Percentiles rank a stretch among this genome's conserved stretches.
phyloP scores from a whole-genome alignment of 2,797 vertebrate species.

The Manis pentadactyla region DNA sequence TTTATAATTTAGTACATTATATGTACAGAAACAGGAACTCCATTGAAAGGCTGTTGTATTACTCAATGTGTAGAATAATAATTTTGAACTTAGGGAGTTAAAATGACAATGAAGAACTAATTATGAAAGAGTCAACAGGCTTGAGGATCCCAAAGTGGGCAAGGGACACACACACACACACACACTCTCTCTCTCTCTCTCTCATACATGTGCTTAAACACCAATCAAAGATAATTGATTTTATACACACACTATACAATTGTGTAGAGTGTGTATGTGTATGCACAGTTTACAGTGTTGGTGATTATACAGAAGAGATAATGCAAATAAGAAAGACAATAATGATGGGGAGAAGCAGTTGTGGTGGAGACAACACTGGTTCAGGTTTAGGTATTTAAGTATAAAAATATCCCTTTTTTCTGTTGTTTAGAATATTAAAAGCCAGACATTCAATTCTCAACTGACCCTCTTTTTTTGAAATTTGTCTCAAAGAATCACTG shows the following conservation, averaged over 20 bases:
- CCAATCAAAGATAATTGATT: neutral
- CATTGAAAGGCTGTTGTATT: neutral
- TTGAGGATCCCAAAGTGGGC: neutral
- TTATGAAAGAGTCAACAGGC: neutral
- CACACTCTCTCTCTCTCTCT: neutral
- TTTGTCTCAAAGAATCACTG: slow-evolving; percentile 37
- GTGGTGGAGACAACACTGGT: neutral
- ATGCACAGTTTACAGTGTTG: neutral
- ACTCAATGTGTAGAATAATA: neutral
- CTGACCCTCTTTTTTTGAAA: neutral
- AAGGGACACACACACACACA: neutral
- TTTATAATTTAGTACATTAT: neutral
- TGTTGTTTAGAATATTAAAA: neutral
- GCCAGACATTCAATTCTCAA: neutral
- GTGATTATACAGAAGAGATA: neutral
- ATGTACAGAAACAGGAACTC: neutral
- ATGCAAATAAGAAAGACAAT: neutral
- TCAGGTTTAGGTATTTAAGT: neutral
- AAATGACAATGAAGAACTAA: neutral
- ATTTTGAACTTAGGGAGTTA: neutral
- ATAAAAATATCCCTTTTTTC: neutral
- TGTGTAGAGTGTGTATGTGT: neutral
- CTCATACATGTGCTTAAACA: neutral
- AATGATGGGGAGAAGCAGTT: neutral
- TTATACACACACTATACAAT: neutral